These are phyloP conservation scores for Halocaridina rubra DNA, from an alignment of 2,888 invertebrate species.

Conservation along the genomic window DNA sequence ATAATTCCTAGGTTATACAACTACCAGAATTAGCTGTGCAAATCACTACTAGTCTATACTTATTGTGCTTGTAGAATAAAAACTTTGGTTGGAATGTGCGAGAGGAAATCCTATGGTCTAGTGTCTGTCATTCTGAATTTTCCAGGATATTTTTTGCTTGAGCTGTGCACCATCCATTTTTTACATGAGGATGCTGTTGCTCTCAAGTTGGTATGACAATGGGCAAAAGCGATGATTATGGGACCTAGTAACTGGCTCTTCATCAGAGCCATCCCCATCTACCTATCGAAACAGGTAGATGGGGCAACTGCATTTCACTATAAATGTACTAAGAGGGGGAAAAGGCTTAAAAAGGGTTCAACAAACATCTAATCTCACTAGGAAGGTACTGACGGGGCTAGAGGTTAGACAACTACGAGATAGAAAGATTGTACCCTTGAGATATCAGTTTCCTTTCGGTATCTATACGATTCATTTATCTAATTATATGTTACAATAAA, in stretches of 20 bases:
- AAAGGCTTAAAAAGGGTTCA: not conserved
- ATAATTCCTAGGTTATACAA: not conserved
- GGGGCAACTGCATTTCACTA: too few relatives aligned
- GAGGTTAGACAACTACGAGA: conserved; percentile 12
- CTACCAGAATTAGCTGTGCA: conserved; percentile 22
- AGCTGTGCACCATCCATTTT: conserved; percentile 16
- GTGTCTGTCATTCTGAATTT: not conserved
- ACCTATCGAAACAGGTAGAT: too few relatives aligned
- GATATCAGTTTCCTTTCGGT: not conserved
- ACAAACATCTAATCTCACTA: not conserved
- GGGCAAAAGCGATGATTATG: too few relatives aligned
- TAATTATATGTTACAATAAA: not conserved
- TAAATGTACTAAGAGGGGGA: too few relatives aligned
- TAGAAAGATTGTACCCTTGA: conserved; percentile 23
- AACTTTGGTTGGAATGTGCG: conserved; percentile 3
- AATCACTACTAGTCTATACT: not conserved
- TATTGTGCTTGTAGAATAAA: not conserved
- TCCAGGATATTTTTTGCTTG: conserved; percentile 12
- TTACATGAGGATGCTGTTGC: too few relatives aligned
- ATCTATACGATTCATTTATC: not conserved
- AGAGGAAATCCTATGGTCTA: not conserved
- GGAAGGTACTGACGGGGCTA: conserved; percentile 11
- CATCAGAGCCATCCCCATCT: too few relatives aligned
- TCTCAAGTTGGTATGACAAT: too few relatives aligned
- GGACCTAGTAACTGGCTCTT: too few relatives aligned